Evolutionary conservation across 2,888 invertebrate genomes (phyloP).

Genomic region (Epsilonema sp.): DNA sequence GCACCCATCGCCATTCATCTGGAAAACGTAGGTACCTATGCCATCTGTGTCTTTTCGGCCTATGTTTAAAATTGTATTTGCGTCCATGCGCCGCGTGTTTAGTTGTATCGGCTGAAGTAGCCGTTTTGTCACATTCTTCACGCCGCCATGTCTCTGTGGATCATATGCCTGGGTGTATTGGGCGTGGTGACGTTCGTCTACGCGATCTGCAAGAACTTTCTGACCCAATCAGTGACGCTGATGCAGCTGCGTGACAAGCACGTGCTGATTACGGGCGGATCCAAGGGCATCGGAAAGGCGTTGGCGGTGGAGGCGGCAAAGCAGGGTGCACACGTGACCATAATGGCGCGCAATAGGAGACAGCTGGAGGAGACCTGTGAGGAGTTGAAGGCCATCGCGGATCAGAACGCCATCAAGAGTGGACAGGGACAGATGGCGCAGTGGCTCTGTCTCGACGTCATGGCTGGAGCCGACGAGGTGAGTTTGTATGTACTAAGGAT

Average conservation of each 20-base stretch:
- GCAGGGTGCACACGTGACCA: constrained; percentile 67
- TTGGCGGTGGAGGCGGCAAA: constrained; percentile 54
- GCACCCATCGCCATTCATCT: background rate
- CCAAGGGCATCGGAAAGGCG: constrained; percentile 61
- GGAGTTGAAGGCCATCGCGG: constrained; percentile 14
- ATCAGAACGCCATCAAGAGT: constrained; percentile 8
- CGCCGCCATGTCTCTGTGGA: too few relatives aligned
- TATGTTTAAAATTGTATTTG: too few relatives aligned
- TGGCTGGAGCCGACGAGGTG: constrained; percentile 15
- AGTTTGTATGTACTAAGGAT: too few relatives aligned
- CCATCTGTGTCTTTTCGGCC: too few relatives aligned
- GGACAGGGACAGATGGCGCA: constrained; percentile 16
- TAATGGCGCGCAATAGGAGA: constrained; percentile 59
- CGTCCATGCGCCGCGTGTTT: too few relatives aligned
- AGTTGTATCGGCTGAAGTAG: too few relatives aligned
- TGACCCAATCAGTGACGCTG: background rate
- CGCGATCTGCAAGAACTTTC: background rate
- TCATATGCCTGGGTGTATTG: background rate
- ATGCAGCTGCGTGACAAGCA: constrained; percentile 16
- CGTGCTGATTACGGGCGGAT: constrained; percentile 9
- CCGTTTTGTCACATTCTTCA: too few relatives aligned
- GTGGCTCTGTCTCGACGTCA: constrained; percentile 19
- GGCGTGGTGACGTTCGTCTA: background rate
- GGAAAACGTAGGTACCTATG: background rate
- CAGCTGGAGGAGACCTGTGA: constrained; percentile 28